phyloP scores from a whole-genome alignment of 2,113 vertebrate species.

The Campylomormyrus tamandua region DNA sequence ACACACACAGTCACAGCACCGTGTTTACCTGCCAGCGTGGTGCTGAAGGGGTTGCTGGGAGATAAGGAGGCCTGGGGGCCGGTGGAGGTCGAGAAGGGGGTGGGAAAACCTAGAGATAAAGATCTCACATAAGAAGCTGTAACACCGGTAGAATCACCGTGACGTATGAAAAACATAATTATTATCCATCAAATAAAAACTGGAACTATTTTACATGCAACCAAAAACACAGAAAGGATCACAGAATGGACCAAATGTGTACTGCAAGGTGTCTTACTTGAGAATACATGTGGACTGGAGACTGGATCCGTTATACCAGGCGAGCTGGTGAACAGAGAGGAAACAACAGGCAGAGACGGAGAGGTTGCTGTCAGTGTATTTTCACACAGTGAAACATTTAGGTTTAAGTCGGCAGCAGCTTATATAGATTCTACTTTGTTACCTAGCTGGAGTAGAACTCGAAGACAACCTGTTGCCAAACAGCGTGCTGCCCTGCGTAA shows the following conservation, averaged over 20 bases:
- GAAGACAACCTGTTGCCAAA: slow-evolving; percentile 63
- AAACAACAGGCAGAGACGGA: not conserved
- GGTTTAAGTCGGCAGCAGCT: not conserved
- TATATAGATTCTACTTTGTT: slow-evolving; percentile 19
- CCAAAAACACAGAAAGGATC: not conserved
- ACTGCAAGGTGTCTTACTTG: slow-evolving; percentile 45
- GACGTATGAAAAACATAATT: not conserved
- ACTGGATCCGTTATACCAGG: slow-evolving; percentile 53
- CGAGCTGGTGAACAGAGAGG: slow-evolving; percentile 43
- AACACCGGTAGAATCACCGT: not conserved
- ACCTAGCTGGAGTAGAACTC: slow-evolving; percentile 65
- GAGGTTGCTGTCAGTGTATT: not conserved
- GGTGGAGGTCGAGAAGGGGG: slow-evolving; percentile 67
- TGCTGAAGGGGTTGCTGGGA: slow-evolving; percentile 81
- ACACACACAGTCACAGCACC: not conserved
- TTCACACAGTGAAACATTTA: not conserved
- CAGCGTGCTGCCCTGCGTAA: slow-evolving; percentile 61
- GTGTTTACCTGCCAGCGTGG: slow-evolving; percentile 62
- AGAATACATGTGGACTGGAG: slow-evolving; percentile 55
- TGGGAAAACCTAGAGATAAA: slow-evolving; percentile 62
- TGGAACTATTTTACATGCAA: not conserved
- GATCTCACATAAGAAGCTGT: not conserved
- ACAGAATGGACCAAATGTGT: not conserved
- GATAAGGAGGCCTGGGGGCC: slow-evolving; percentile 55
- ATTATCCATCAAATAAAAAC: not conserved